A percentile compares a stretch with the other conserved stretches of the same genome.
These are phyloP conservation scores for Tichodroma muraria DNA, from an alignment of 2,113 vertebrate species.

Conservation along the genomic window DNA sequence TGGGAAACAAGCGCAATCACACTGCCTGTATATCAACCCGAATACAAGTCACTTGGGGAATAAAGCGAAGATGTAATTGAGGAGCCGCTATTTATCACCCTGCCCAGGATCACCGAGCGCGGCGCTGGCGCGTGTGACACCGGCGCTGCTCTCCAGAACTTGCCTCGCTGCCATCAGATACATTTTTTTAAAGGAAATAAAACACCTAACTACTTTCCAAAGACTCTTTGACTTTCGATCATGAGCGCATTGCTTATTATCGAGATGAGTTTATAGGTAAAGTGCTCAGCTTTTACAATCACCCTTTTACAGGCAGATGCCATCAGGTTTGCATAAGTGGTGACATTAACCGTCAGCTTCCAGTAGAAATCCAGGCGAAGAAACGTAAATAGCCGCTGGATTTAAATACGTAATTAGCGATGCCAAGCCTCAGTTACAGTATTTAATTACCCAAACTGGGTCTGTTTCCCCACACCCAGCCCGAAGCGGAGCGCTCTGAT, in stretches of 20 bases:
- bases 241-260: slow-evolving; percentile 2
- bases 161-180: background rate
- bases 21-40: background rate
- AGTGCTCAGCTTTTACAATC: slow-evolving; percentile 45
- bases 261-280: slow-evolving; percentile 39
- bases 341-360: slow-evolving; percentile 23
- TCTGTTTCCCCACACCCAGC: background rate
- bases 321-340: slow-evolving; percentile 15
- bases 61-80: background rate
- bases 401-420: slow-evolving; percentile 34
- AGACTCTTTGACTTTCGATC: slow-evolving; percentile 51
- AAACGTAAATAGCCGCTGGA: slow-evolving; percentile 50
- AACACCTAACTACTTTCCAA: slow-evolving; percentile 17
- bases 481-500: background rate
- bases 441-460: slow-evolving; percentile 25
- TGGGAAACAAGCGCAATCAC: slow-evolving; percentile 8
- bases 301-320: slow-evolving; percentile 33
- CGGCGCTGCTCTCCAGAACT: background rate
- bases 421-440: background rate
- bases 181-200: slow-evolving; percentile 22
- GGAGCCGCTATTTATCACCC: slow-evolving; percentile 8
- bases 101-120: background rate
- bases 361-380: slow-evolving; percentile 21
- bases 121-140: background rate
- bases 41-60: slow-evolving; percentile 1